Base-by-base conservation (phyloP, 2,113 vertebrate genomes). In the Passer domesticus region DNA sequence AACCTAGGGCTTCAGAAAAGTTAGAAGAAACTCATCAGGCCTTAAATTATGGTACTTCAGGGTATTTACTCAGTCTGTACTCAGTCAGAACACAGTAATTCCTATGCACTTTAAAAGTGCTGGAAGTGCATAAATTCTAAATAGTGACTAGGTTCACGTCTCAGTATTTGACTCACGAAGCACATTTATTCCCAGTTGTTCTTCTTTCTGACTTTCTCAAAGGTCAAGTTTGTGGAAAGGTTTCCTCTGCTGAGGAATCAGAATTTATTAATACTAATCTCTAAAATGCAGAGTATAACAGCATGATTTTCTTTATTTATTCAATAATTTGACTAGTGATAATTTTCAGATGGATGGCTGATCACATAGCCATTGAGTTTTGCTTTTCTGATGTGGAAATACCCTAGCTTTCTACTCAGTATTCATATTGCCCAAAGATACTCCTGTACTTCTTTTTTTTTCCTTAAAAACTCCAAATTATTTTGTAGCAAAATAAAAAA, bases 141-240 rank as follows among this genome's bases (percentile, higher is more conserved):
- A 77, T 70, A 67, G 72, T 62, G 83, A 90, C 55, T 74, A 25
- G 13, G 10, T 78, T 80, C 2, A 3, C 53, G 49, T 83, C 67
- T 91, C 56, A 62, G 64, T 60, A 75, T 81, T 95, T 90, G 41
- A 92, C n/a, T 86, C 66, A 64, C 21, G 24, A 79, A 95, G n/a
- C 35, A 78, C n/a, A 49, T 67, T 85, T 81, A 68, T 89, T 88
- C 49, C 23, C 55, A 82, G 68, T 63, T 94, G 64, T 74, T 92
- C 62, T 63, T 83, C 55, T 77, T 92, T 74, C 73, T 90, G 52
- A 80, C 67, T 95, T 95, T 91, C 72, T 90, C 47, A 95, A 95
- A 95, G 87, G 93, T 93, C 75, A 90, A 21, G 47, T 81, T 89
- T 92, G 35, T 94, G 39, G 85, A 86, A 93, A 97, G 49, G 56